These are phyloP conservation scores for Andinoacara biseriatus DNA, from an alignment of 2,113 vertebrate species.

Conservation along the genomic window DNA sequence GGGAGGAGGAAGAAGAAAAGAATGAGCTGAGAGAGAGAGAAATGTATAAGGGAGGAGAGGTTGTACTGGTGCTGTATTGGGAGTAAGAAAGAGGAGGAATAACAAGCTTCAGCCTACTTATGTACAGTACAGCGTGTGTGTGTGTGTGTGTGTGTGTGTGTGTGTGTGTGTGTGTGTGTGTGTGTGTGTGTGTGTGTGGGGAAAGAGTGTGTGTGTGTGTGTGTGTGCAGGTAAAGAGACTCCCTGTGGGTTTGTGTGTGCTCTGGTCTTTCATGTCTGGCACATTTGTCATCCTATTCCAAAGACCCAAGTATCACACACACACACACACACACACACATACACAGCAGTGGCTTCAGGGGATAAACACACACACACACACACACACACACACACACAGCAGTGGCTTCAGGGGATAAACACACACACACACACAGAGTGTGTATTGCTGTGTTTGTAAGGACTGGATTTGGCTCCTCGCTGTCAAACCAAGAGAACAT, in stretches of 20 bases:
- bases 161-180: not conserved
- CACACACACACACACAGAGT: not conserved
- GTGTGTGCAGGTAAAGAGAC: constrained; percentile 41
- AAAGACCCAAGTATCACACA: constrained; percentile 82
- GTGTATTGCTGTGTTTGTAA: constrained; percentile 7
- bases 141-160: constrained; percentile 5
- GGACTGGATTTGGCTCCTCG: not conserved
- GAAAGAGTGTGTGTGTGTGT: not conserved
- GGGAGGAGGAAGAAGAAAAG: constrained; percentile 73
- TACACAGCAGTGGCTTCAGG: constrained; percentile 32
- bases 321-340: not conserved
- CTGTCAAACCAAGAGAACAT: not conserved
- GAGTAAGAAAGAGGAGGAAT: constrained; percentile 63
- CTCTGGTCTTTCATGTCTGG: constrained; percentile 74
- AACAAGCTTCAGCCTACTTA: constrained; percentile 71
- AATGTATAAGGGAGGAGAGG: constrained; percentile 70
- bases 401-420: too few relatives aligned
- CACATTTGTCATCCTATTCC: constrained; percentile 88
- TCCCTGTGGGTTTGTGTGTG: constrained; percentile 61
- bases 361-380: constrained; percentile 33
- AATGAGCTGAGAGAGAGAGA: constrained; percentile 48
- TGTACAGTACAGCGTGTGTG: constrained; percentile 35
- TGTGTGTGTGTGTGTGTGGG: too few relatives aligned
- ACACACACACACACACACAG: not conserved
- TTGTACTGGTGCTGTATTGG: constrained; percentile 60